These are phyloP conservation scores for Brachionus plicatilis DNA, from an alignment of 1,140 invertebrate genomes.

Conservation along the genomic window DNA sequence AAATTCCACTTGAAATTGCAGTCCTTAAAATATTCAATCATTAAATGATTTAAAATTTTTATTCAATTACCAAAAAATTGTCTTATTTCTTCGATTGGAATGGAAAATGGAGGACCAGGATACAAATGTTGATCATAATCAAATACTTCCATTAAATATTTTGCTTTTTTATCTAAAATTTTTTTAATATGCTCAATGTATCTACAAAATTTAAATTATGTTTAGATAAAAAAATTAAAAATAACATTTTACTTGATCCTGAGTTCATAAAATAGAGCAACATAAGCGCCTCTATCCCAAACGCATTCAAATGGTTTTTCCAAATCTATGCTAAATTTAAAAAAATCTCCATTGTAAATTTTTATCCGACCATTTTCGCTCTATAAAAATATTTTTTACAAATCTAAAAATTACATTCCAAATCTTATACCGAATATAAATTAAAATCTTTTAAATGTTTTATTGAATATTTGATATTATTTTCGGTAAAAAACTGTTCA, in stretches of 20 bases:
- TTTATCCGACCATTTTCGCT: neutral
- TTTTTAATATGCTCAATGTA: neutral
- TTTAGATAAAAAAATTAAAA: neutral
- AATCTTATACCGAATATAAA: neutral
- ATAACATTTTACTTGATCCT: neutral
- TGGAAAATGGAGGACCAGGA: slow-evolving; percentile 23
- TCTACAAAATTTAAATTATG: neutral
- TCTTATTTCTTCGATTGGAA: neutral
- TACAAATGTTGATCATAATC: slow-evolving; percentile 14
- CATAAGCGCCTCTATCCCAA: slow-evolving; percentile 33
- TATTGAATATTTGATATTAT: neutral
- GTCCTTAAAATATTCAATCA: neutral
- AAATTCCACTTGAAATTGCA: neutral
- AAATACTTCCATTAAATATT: slow-evolving; percentile 16
- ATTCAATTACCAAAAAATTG: neutral
- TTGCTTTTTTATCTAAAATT: neutral
- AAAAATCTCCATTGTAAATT: slow-evolving; percentile 34
- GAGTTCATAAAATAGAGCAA: neutral
- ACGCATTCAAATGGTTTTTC: slow-evolving; percentile 18
- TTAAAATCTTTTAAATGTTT: neutral
- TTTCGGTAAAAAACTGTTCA: slow-evolving; percentile 28
- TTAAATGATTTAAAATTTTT: neutral
- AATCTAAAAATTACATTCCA: neutral
- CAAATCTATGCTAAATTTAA: neutral
- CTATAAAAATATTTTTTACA: neutral